phyloP scores from a whole-genome alignment of 64 coral and sea anemone species.

The Cladopsammia gracilis region DNA sequence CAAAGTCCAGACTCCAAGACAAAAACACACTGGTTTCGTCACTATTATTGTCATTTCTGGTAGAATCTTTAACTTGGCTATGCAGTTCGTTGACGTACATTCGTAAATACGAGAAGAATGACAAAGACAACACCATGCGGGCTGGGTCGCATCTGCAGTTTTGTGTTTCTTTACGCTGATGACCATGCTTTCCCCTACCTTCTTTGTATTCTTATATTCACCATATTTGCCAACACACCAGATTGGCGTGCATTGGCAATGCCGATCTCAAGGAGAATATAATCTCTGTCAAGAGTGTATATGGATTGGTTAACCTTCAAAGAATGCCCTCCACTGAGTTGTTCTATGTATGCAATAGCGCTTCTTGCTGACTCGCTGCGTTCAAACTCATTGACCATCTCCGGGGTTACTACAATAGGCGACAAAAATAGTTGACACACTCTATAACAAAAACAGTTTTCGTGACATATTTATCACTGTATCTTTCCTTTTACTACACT shows the following conservation, averaged over 20 bases:
- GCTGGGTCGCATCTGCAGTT: slow-evolving; percentile 53
- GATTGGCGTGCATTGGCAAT: slow-evolving; percentile 58
- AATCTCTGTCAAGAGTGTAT: slow-evolving; percentile 60
- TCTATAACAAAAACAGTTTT: no score
- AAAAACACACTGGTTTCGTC: slow-evolving; percentile 6
- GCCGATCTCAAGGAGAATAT: slow-evolving; percentile 29
- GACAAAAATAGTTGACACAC: no score
- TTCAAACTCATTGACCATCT: slow-evolving; percentile 37
- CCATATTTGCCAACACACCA: slow-evolving; percentile 57
- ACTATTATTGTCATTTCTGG: not conserved
- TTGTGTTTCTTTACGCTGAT: slow-evolving; percentile 64
- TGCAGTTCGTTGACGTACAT: slow-evolving; percentile 17
- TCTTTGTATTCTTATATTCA: slow-evolving; percentile 29
- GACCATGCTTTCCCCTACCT: slow-evolving; percentile 2
- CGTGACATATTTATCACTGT: no score
- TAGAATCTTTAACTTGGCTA: not conserved
- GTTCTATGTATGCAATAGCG: slow-evolving; percentile 34
- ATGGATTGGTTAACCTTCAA: slow-evolving; percentile 17
- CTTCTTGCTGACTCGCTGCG: slow-evolving; percentile 39
- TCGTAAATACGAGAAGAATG: not conserved
- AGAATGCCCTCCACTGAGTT: slow-evolving; percentile 16
- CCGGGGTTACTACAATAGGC: slow-evolving; percentile 58
- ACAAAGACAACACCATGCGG: not conserved
- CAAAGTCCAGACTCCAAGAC: slow-evolving; percentile 21
- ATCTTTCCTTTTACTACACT: no score